phyloP scores from a whole-genome alignment of 2,888 invertebrate species.

The Hypomecis atomaria region DNA sequence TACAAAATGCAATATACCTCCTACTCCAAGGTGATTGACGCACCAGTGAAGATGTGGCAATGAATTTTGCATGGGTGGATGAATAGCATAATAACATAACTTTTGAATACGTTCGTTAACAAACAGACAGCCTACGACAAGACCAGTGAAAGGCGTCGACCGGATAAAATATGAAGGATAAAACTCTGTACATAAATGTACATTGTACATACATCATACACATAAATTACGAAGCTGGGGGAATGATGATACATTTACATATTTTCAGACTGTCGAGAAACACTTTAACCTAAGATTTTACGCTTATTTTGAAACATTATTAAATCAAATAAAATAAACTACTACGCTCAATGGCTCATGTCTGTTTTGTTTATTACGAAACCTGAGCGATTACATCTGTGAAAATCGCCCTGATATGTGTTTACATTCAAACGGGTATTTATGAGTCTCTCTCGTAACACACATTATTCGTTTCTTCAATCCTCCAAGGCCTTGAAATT shows the following conservation, averaged over 20 bases:
- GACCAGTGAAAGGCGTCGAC: constrained; percentile 7
- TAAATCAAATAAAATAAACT: not conserved
- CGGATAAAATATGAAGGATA: not conserved
- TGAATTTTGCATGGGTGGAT: constrained; percentile 42
- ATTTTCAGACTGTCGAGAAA: too few relatives aligned
- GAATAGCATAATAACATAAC: constrained; percentile 26
- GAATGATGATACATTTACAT: too few relatives aligned
- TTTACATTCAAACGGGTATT: not conserved
- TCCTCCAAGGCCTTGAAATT: not conserved
- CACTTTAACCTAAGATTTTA: too few relatives aligned
- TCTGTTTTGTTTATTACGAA: not conserved
- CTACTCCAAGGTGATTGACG: constrained; percentile 24
- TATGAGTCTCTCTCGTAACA: too few relatives aligned
- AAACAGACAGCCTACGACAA: constrained; percentile 9
- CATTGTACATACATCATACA: too few relatives aligned
- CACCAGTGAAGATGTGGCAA: constrained; percentile 34
- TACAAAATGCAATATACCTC: constrained; percentile 4
- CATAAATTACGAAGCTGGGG: too few relatives aligned
- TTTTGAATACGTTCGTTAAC: constrained; percentile 15
- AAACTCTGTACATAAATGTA: not conserved
- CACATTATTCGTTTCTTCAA: too few relatives aligned
- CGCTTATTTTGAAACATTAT: too few relatives aligned
- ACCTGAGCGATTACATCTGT: not conserved
- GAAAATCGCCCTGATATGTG: not conserved
- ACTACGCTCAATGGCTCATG: not conserved